Base-by-base conservation (phyloP, 2,888 invertebrate species). In the Hoplodrina blanda region DNA sequence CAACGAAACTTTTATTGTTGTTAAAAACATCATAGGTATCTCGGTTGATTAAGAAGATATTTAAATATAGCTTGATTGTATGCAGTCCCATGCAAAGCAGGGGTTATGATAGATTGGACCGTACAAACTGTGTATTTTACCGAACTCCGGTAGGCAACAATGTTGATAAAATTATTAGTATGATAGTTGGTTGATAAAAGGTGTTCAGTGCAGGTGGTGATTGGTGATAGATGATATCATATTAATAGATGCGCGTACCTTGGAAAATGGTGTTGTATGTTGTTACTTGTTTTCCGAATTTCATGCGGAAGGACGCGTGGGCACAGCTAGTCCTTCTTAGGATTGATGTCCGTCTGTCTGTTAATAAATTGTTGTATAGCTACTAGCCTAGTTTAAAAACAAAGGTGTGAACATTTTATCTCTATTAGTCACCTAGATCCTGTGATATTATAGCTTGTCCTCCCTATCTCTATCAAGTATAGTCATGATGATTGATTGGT, bases 131-230 rank as follows among this genome's bases (percentile, higher is more conserved):
- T 53, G 53, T 33, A n/a, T 13, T n/a, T 46, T 41, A 30, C 25
- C 20, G 3, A 59, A 20, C 15, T 53, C n/a, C 46, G 13, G 20
- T 54, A 67, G 37, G 53, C 57, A 53, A 15, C 41, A 41, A 19
- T n/a, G 15, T 25, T 64, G 74, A 74, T 74, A 74, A 73, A 74
- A 33, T 53, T 10, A 61, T 72, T 53, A 46, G 52, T 25, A 46
- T 11, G 63, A 53, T 66, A 74, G 44, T 46, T 50, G 7, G 11
- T 37, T 46, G 56, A 67, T 33, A 63, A 62, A 49, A 57, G 7
- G 30, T 67, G 10, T 72, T 20, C 46, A 41, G 25, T 66, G 37
- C 50, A 54, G 19, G 46, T 68, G 76, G 53, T 54, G 19, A 41
- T 53, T 30, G 68, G 37, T 30, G 41, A 41, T 59, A n/a, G 20